Base-by-base conservation (phyloP, 2,888 invertebrate genomes). In the Drosophila nr. medialis region DNA sequence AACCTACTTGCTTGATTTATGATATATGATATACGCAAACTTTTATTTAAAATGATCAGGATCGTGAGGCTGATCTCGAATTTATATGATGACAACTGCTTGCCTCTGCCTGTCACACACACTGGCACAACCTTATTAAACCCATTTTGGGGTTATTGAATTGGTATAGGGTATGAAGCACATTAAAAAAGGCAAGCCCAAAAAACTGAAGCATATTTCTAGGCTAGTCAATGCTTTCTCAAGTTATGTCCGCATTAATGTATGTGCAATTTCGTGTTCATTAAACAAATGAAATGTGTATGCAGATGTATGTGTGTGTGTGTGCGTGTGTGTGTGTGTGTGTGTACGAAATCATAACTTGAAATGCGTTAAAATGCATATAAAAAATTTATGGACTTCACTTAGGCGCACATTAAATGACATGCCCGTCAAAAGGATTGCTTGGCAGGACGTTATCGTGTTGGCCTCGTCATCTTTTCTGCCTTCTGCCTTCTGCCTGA, bases 311-410 rank as follows among this genome's bases (percentile, higher is more conserved):
- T 42, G 51, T 49, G 24, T 58, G 70, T 59, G 49, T 48, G 36
- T 38, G 38, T 59, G 49, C 42, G 36, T 38, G 38, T 34, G 36
- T 49, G 49, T 50, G 60, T 36, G 49, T 66, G 64, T 64, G 64
- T 42, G 53, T 36, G 42, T 51, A 64, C 42, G 62, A 77, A 90
- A 90, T 83, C 90, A 86, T 90, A 90, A 80, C 90, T 77, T 71
- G 74, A 81, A 83, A 79, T 88, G 84, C 89, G 84, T 86, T 88
- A 80, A 86, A 89, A 80, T 86, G 90, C 88, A 86, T 86, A 83
- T 89, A 88, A 86, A 83, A 88, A 78, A 90, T 88, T 72, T 78
- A 90, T 88, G 61, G 81, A 83, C 79, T 62, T 88, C 86, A 90
- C 86, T 86, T 86, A 78, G 89, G 83, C 83, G 81, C 72, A 83